Percentiles rank a stretch among this genome's conserved stretches.
These are phyloP conservation scores for Myotis brandtii DNA, from an alignment of 2,113 vertebrate genomes.

Conservation along the genomic window DNA sequence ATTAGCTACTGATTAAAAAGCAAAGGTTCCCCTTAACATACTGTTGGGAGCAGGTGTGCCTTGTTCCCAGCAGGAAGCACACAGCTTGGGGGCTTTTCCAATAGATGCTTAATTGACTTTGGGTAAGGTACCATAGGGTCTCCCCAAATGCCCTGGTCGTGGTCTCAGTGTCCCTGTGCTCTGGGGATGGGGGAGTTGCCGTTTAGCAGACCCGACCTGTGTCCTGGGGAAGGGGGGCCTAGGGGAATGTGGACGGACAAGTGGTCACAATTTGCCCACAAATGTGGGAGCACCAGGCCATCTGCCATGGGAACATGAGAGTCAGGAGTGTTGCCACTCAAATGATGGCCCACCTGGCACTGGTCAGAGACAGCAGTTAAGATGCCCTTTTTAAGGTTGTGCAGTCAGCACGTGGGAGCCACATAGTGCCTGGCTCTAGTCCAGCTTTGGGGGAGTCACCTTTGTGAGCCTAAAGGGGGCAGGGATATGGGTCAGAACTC, in stretches of 20 bases:
- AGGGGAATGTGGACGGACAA: neutral
- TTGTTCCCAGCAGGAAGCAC: neutral
- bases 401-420: constrained; percentile 38
- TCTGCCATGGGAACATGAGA: constrained; percentile 84
- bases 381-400: constrained; percentile 74
- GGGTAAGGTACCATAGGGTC: neutral
- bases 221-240: neutral
- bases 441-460: neutral
- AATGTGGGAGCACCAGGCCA: constrained; percentile 77
- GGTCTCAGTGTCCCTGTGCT: neutral
- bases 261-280: constrained; percentile 69
- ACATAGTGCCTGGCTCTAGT: neutral
- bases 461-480: neutral
- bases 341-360: constrained; percentile 73
- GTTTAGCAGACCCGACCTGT: neutral
- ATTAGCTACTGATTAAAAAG: neutral
- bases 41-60: neutral
- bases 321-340: constrained; percentile 74
- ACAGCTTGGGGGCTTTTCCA: neutral
- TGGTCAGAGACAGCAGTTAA: constrained; percentile 65
- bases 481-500: neutral
- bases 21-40: neutral
- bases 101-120: neutral
- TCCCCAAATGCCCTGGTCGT: neutral
- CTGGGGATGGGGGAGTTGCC: no score